Base-by-base conservation (phyloP, 2,797 vertebrate genomes). In the Alectoris magna region DNA sequence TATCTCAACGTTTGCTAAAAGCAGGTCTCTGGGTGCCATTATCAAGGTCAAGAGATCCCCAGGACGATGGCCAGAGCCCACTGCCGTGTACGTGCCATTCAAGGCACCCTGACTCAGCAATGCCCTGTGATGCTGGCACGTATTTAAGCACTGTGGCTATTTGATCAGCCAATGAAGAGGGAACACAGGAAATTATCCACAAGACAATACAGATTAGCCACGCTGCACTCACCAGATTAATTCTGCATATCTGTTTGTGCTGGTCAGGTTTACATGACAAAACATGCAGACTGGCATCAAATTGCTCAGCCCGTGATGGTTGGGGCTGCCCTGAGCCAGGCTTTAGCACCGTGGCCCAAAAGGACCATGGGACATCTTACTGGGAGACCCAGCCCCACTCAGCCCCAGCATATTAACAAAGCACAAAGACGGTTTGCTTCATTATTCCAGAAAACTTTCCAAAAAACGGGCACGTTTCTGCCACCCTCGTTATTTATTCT, bases 391-490 rank as follows among this genome's bases (percentile, higher is more conserved):
- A 64, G 75, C 38, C 41, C 46, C 5, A 11, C 49, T 77, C 56
- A 58, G n/a, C n/a, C n/a, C n/a, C 56, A 34, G 4, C 73, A 72
- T 44, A 74, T 51, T 87, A 94, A 79, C 27, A 64, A 89, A 92
- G 83, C 31, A 56, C 85, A 48, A 85, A 83, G 87, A 87, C 38
- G 94, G 90, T 56, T 85, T 51, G n/a, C 34, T 68, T 93, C 91
- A 43, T 87, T 80, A 90, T 95, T 91, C 92, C 93, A 95, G 95
- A 67, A 93, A 96, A 95, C 66, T 11, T 81, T 91, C 63, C 6
- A 89, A 89, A 90, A 91, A 96, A 87, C 0, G 0, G 39, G 86
- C 3, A 14, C 14, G 2, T 87, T 92, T 93, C 91, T 62, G 51
- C 83, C 92, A 74, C 64, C 67, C 89, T 71, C 34, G 11, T 31